phyloP scores from a whole-genome alignment of 2,888 invertebrate genomes.

The Miltochrista miniata region DNA sequence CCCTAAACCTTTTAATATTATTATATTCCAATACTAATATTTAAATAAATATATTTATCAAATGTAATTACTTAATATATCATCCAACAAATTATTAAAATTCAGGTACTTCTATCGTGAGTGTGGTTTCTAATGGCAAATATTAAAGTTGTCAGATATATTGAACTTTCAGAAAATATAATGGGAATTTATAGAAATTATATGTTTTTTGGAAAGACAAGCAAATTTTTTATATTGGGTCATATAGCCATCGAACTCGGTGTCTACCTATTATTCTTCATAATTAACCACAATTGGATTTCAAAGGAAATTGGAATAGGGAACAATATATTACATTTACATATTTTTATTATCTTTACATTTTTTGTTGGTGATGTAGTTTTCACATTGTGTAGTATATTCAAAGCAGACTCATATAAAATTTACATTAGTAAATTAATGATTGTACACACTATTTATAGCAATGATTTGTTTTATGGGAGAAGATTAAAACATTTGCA shows the following conservation, averaged over 20 bases:
- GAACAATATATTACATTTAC: no score
- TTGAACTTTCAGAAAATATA: not conserved
- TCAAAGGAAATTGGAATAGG: not conserved
- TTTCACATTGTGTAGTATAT: not conserved
- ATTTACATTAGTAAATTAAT: not conserved
- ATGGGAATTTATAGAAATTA: conserved; percentile 1
- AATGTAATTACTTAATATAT: no score
- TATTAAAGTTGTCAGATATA: not conserved
- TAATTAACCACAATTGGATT: not conserved
- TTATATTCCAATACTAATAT: no score
- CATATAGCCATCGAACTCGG: not conserved
- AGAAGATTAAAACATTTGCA: not conserved
- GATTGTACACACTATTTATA: not conserved
- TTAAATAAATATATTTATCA: no score
- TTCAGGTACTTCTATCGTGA: not conserved
- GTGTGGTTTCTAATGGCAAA: not conserved
- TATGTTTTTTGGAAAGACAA: not conserved
- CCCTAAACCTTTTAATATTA: no score
- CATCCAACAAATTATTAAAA: no score
- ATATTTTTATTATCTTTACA: not conserved
- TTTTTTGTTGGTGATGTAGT: not conserved
- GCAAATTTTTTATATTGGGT: not conserved
- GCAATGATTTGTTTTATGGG: not conserved
- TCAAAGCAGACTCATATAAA: not conserved
- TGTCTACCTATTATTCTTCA: not conserved